Base-by-base conservation (phyloP, 2,888 invertebrate species). In the Ceramica pisi region DNA sequence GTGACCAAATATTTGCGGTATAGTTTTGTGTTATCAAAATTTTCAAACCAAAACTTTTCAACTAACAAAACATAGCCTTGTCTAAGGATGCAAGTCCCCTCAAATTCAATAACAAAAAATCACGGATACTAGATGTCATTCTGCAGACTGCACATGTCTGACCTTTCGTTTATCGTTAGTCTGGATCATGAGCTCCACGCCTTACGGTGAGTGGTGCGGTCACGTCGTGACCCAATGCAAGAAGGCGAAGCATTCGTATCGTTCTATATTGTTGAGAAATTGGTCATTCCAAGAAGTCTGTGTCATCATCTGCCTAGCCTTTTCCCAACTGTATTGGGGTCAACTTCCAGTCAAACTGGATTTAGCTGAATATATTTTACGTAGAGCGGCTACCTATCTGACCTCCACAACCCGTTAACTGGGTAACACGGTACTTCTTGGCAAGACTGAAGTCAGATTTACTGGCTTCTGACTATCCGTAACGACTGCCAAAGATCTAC, bases 171-270 rank as follows among this genome's bases (percentile, higher is more conserved):
- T 81, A 84, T 81, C 81, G 61, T 8, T 53, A 76, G 67, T 73
- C 80, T 77, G 68, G 71, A 84, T 85, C 85, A 81, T 78, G 71
- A 75, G 81, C 67, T 66, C 84, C 83, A 81, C 81, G 81, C 81
- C 80, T 85, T 71, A 74, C 48, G 35, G 71, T 70, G 81, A 83
- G 75, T 69, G 83, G 81, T 80, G 72, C 81, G 83, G 72, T 76
- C 63, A 55, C 63, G 79, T 77, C 83, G 85, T 85, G 85, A 83
- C 74, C 77, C 62, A 80, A 46, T 63, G 31, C 31, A 61, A 61
- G 60, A 67, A 61, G 71, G 67, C 57, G 12, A 56, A 71, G 63
- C 65, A 60, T 60, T 70, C 53, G 74, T 74, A 78, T 72, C 71
- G 69, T 81, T 68, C 81, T 67, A 82, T 80, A 75, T 71, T 60